phyloP scores from a whole-genome alignment of 2,113 vertebrate species.

The Dunckerocampus dactyliophorus region DNA sequence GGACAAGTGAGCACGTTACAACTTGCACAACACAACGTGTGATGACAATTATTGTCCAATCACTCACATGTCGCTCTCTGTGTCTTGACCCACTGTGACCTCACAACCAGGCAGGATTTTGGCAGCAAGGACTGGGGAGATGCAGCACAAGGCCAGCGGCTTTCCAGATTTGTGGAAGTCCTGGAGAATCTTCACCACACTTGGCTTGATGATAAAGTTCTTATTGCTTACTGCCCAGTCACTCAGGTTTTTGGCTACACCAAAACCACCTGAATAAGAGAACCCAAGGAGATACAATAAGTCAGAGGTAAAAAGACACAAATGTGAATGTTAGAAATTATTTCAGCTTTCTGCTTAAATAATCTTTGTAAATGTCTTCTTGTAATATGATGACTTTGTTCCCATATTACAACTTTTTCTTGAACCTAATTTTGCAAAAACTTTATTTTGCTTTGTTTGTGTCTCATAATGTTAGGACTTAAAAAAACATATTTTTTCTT shows the following conservation, averaged over 20 bases:
- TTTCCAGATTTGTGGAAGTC: conserved; percentile 78
- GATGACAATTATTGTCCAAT: neutral
- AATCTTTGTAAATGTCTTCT: too few species aligned
- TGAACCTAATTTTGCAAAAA: too few species aligned
- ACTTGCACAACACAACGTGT: neutral
- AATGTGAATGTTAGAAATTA: neutral
- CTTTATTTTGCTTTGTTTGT: too few species aligned
- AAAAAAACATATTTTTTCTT: too few species aligned
- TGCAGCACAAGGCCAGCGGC: conserved; percentile 86
- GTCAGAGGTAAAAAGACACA: neutral
- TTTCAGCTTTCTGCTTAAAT: too few species aligned
- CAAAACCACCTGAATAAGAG: conserved; percentile 77
- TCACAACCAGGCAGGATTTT: conserved; percentile 83
- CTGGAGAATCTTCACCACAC: conserved; percentile 73
- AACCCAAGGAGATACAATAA: neutral
- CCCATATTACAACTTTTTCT: too few species aligned
- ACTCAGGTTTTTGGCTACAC: conserved; percentile 90
- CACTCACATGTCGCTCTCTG: conserved; percentile 65
- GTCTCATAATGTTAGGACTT: too few species aligned
- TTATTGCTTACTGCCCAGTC: conserved; percentile 83
- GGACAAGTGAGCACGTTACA: neutral
- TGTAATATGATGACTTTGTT: too few species aligned
- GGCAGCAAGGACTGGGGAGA: conserved; percentile 81
- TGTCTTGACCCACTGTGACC: conserved; percentile 81
- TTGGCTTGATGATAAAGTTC: conserved; percentile 67